Percentiles rank a stretch among this genome's conserved stretches.
phyloP scores from a whole-genome alignment of 1,140 invertebrate species.

The Drosophila teissieri region DNA sequence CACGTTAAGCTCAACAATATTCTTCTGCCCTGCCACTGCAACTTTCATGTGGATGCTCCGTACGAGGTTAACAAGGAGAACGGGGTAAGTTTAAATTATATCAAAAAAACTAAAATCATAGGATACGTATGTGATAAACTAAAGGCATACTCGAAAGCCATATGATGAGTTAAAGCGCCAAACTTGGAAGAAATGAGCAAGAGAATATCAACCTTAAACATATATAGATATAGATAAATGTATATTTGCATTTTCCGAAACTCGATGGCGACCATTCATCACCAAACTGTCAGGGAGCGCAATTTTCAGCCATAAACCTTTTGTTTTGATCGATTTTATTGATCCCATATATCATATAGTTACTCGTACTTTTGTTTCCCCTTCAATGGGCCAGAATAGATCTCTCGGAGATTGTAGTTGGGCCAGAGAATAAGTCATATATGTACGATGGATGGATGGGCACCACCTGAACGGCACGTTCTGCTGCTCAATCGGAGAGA shows the following conservation, averaged over 20 bases:
- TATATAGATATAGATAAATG: slow-evolving; percentile 17
- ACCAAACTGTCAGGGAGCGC: slow-evolving; percentile 40
- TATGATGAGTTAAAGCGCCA: slow-evolving; percentile 4
- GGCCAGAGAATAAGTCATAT: slow-evolving; percentile 9
- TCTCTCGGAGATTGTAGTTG: slow-evolving; percentile 26
- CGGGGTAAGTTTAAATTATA: slow-evolving; percentile 62
- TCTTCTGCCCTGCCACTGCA: slow-evolving; percentile 36
- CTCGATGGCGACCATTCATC: slow-evolving; percentile 47
- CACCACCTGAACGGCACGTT: slow-evolving; percentile 49
- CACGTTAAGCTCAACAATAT: slow-evolving; percentile 19
- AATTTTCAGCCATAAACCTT: slow-evolving; percentile 53
- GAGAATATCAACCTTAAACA: slow-evolving; percentile 6
- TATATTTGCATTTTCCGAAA: slow-evolving; percentile 18
- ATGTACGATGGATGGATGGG: slow-evolving; percentile 27
- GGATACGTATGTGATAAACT: neutral
- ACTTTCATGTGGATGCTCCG: slow-evolving; percentile 62
- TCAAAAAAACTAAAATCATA: too few relatives aligned
- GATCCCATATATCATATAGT: slow-evolving; percentile 48
- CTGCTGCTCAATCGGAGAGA: slow-evolving; percentile 18
- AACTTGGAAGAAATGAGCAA: slow-evolving; percentile 1
- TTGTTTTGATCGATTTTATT: slow-evolving; percentile 56
- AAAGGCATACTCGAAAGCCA: neutral
- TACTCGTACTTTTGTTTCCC: slow-evolving; percentile 20
- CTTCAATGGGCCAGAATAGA: slow-evolving; percentile 28
- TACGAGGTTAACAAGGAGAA: slow-evolving; percentile 45